phyloP scores from a whole-genome alignment of 2,888 invertebrate genomes.

The Coleophora deauratella region DNA sequence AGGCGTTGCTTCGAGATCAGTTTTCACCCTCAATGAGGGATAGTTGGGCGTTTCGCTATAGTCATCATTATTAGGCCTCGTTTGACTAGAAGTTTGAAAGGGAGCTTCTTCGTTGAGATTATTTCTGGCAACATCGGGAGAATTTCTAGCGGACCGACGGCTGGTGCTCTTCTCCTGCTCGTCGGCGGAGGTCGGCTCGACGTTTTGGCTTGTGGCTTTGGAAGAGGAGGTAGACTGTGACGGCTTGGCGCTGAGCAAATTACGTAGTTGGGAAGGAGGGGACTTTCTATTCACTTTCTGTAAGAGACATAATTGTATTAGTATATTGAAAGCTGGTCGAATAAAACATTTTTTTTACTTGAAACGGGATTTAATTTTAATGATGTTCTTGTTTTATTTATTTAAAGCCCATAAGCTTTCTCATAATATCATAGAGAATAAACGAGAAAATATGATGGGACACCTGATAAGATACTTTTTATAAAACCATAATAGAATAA shows the following conservation, averaged over 20 bases:
- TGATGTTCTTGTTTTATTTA: too few relatives aligned
- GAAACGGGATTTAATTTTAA: too few relatives aligned
- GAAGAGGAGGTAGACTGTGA: slow-evolving; percentile 69
- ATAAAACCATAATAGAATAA: too few relatives aligned
- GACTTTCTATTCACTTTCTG: slow-evolving; percentile 71
- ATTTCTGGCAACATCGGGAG: slow-evolving; percentile 73
- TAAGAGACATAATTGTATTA: slow-evolving; percentile 22
- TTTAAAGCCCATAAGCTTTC: too few relatives aligned
- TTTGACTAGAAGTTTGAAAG: slow-evolving; percentile 73
- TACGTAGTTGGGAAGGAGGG: slow-evolving; percentile 71
- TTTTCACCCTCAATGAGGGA: slow-evolving; percentile 67
- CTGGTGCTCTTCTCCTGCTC: slow-evolving; percentile 60
- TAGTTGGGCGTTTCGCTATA: slow-evolving; percentile 67
- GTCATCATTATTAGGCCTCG: slow-evolving; percentile 73
- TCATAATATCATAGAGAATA: too few relatives aligned
- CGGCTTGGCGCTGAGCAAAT: slow-evolving; percentile 72
- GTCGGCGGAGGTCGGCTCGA: slow-evolving; percentile 61
- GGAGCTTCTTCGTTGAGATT: slow-evolving; percentile 72
- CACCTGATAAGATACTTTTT: too few relatives aligned
- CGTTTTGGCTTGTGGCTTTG: slow-evolving; percentile 74
- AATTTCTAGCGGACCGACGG: slow-evolving; percentile 66
- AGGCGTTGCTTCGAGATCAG: slow-evolving; percentile 69
- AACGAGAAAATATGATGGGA: too few relatives aligned
- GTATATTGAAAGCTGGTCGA: too few relatives aligned
- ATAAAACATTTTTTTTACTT: too few relatives aligned